A percentile compares a stretch with the other conserved stretches of the same genome.
phyloP scores from a whole-genome alignment of 1,140 invertebrate genomes.

The Pectinophora gossypiella region DNA sequence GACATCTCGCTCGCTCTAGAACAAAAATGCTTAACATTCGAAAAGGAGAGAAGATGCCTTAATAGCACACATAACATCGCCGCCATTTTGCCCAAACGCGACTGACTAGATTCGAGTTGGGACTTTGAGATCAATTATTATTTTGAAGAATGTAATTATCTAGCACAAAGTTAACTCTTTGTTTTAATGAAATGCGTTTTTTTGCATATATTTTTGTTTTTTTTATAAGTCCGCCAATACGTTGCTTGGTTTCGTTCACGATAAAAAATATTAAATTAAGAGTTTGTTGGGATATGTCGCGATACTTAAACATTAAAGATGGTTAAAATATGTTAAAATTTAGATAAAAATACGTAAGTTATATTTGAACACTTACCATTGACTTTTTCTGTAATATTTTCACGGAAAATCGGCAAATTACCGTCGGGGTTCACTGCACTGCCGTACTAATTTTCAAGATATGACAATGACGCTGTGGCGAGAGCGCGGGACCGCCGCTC shows the following conservation, averaged over 20 bases:
- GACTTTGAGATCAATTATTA: no score
- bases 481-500: slow-evolving; percentile 59
- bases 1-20: slow-evolving; percentile 42
- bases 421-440: slow-evolving; percentile 70
- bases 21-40: slow-evolving; percentile 3
- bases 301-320: background rate
- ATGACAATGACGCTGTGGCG: slow-evolving; percentile 69
- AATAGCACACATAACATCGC: slow-evolving; percentile 62
- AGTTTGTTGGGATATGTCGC: no score
- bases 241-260: background rate
- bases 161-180: background rate
- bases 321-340: background rate
- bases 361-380: background rate
- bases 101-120: slow-evolving; percentile 50
- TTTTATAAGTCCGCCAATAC: background rate
- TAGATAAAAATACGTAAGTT: background rate
- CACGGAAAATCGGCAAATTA: slow-evolving; percentile 63
- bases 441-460: slow-evolving; percentile 72
- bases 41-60: slow-evolving; percentile 58
- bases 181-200: background rate
- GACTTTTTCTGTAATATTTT: slow-evolving; percentile 10
- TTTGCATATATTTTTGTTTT: background rate
- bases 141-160: slow-evolving; percentile 10
- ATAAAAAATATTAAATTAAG: background rate
- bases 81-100: slow-evolving; percentile 69